Evolutionary conservation across 1,140 invertebrate species (phyloP).

Genomic region (Diploscapter pachys): DNA sequence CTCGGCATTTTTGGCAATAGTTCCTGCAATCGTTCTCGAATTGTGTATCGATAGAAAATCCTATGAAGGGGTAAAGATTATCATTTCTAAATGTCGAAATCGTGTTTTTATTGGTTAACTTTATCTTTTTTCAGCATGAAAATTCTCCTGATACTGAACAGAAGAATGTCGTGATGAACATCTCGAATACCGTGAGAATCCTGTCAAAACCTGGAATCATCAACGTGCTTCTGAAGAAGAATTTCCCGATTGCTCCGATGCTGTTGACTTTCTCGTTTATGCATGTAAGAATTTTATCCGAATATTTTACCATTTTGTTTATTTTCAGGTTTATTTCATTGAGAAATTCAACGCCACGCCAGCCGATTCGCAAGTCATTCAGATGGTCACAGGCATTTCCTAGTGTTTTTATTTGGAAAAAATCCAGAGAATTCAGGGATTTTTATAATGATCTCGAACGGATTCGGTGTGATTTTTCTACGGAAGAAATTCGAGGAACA

Average conservation of each 20-base stretch:
- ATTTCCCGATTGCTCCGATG: constrained; percentile 26
- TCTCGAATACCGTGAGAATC: constrained; percentile 25
- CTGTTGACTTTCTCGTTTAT: constrained; percentile 29
- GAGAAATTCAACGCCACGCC: constrained; percentile 26
- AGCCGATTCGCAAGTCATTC: constrained; percentile 31
- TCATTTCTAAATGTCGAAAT: not conserved
- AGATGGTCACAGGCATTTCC: constrained; percentile 22
- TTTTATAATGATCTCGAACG: constrained; percentile 36
- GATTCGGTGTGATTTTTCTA: constrained; percentile 40
- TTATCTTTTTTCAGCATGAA: constrained; percentile 21
- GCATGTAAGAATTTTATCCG: constrained; percentile 15
- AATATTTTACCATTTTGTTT: not conserved
- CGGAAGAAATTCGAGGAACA: constrained; percentile 35
- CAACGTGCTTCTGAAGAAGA: constrained; percentile 35
- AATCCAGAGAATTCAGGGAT: constrained; percentile 1
- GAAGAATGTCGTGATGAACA: constrained; percentile 7
- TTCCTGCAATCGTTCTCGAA: constrained; percentile 25
- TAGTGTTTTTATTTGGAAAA: not conserved
- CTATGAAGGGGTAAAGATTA: constrained; percentile 22
- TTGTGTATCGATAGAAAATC: constrained; percentile 22
- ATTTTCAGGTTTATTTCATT: constrained; percentile 36
- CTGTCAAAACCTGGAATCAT: constrained; percentile 28
- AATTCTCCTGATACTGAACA: constrained; percentile 2
- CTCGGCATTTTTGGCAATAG: constrained; percentile 16
- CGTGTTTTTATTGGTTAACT: not conserved